These are phyloP conservation scores for Rhineura floridana DNA, from an alignment of 2,113 vertebrate genomes.

Conservation along the genomic window DNA sequence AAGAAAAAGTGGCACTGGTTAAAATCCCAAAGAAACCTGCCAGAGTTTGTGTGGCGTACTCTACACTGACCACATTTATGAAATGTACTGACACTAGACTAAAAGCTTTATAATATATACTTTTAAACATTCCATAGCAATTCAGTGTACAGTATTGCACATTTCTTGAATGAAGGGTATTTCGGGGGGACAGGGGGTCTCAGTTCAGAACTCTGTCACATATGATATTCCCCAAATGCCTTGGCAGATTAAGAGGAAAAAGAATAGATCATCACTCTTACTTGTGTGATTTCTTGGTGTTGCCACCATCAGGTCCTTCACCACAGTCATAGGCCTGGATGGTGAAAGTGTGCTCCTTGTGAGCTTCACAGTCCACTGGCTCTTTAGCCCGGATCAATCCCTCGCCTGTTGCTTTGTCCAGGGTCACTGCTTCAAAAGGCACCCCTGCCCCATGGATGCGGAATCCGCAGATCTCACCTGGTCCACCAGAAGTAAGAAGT, in stretches of 20 bases:
- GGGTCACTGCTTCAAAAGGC: conserved; percentile 95
- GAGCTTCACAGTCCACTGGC: conserved; percentile 94
- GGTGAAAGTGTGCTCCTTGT: conserved; percentile 96
- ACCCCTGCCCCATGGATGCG: conserved; percentile 91
- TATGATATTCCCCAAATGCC: neutral
- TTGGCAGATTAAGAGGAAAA: neutral
- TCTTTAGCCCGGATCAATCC: conserved; percentile 96
- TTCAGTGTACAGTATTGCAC: neutral
- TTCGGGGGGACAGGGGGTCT: neutral
- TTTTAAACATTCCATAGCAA: neutral
- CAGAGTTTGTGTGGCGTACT: neutral
- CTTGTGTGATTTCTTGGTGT: conserved; percentile 99
- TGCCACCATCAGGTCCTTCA: conserved; percentile 92
- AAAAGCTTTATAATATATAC: neutral
- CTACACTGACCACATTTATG: neutral
- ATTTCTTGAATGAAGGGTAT: neutral
- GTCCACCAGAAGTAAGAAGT: neutral
- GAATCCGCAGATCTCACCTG: conserved; percentile 98
- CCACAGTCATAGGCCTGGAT: conserved; percentile 98
- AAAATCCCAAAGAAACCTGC: neutral
- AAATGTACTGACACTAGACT: neutral
- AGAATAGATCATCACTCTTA: conserved; percentile 62
- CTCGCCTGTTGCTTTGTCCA: conserved; percentile 96
- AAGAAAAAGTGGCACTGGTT: neutral
- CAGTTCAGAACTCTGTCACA: neutral